These are phyloP conservation scores for Rhagonycha lutea DNA, from an alignment of 2,888 invertebrate genomes.

Conservation along the genomic window DNA sequence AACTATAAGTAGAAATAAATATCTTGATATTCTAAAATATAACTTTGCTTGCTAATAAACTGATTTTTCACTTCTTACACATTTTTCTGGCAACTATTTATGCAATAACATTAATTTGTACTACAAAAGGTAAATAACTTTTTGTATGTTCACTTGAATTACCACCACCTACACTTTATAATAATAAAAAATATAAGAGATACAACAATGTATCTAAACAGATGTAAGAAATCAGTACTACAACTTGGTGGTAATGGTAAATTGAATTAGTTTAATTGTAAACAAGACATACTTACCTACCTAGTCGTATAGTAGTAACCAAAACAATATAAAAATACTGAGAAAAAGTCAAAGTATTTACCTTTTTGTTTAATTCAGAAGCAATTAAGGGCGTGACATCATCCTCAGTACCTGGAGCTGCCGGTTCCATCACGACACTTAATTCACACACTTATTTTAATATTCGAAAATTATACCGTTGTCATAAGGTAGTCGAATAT, in stretches of 20 bases:
- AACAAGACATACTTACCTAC: slow-evolving; percentile 24
- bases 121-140: neutral
- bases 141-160: neutral
- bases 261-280: neutral
- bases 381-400: slow-evolving; percentile 29
- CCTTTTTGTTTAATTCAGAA: slow-evolving; percentile 34
- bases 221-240: neutral
- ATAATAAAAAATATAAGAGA: neutral
- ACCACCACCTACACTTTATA: neutral
- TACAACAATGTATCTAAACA: neutral
- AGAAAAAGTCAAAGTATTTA: slow-evolving; percentile 26
- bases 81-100: neutral
- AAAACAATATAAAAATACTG: slow-evolving; percentile 3
- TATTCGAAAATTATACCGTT: slow-evolving; percentile 12
- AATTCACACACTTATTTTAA: slow-evolving; percentile 21
- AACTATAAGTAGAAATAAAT: neutral
- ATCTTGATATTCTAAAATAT: neutral
- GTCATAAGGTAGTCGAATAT: slow-evolving; percentile 5
- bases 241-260: neutral
- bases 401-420: slow-evolving; percentile 39
- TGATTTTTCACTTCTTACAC: neutral
- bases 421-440: slow-evolving; percentile 36
- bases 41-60: neutral
- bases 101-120: neutral
- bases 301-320: neutral